Evolutionary conservation across 2,113 vertebrate species (phyloP).

Genomic region (Parotia lawesii): DNA sequence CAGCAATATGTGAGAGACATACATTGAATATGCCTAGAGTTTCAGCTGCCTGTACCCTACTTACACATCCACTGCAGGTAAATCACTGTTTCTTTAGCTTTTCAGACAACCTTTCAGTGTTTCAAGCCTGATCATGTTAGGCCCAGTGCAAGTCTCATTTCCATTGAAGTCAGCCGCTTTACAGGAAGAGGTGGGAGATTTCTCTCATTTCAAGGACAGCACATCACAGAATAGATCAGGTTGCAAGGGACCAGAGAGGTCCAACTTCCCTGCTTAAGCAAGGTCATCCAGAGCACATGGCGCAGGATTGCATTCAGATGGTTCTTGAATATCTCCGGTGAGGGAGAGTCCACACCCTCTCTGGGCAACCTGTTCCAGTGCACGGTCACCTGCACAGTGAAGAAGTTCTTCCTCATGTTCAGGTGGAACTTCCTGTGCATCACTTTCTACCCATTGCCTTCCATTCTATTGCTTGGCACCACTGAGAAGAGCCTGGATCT

Average conservation of each 20-base stretch:
- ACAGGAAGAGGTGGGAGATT: neutral
- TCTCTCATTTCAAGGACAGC: fast-evolving
- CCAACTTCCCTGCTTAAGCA: neutral
- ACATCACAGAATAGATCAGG: neutral
- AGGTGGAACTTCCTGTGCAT: neutral
- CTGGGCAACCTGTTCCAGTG: neutral
- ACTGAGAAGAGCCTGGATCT: neutral
- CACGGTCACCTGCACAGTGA: neutral
- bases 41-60: neutral
- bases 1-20: neutral
- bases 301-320: neutral
- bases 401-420: neutral
- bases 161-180: neutral
- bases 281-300: neutral
- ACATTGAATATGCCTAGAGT: neutral
- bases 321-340: neutral
- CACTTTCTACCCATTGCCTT: neutral
- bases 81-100: neutral
- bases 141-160: neutral
- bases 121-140: neutral
- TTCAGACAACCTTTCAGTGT: neutral
- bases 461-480: neutral
- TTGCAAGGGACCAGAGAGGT: neutral
- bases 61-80: neutral
- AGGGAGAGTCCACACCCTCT: neutral